Conservation (phyloP, 2,888 invertebrate genomes). For the Oscheius sp. region DNA sequence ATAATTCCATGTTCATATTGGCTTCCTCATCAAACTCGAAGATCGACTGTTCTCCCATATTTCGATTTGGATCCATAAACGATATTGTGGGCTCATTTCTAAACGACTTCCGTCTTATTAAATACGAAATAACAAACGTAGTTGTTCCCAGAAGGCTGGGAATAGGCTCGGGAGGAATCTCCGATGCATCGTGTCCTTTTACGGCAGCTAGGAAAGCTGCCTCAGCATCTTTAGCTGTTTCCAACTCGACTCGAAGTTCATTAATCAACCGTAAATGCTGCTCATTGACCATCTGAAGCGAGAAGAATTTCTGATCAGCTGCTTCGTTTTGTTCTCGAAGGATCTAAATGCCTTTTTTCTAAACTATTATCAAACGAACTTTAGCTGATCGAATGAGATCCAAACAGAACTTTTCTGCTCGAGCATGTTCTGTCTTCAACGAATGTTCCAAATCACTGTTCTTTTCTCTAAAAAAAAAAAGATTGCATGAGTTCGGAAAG, state of each 20-base stretch:
- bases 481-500: no score
- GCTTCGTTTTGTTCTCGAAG: conserved; percentile 41
- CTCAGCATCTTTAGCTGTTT: conserved; percentile 17
- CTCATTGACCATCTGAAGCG: conserved; percentile 34
- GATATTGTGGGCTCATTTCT: neutral
- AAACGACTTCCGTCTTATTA: no score
- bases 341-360: conserved; percentile 1
- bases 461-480: conserved; percentile 9
- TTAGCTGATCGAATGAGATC: conserved; percentile 26
- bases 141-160: neutral
- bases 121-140: neutral
- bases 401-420: conserved; percentile 3
- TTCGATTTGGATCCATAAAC: neutral
- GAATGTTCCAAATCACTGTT: conserved; percentile 10
- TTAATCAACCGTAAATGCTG: conserved; percentile 41
- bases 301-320: conserved; percentile 45
- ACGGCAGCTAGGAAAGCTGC: conserved; percentile 2
- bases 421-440: conserved; percentile 16
- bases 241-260: conserved; percentile 31
- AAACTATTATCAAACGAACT: neutral
- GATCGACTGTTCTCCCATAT: neutral
- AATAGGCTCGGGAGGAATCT: neutral
- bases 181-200: neutral
- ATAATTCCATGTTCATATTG: neutral
- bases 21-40: conserved; percentile 9